Evolutionary conservation across 2,797 vertebrate genomes (phyloP), one percentile per base, ranked within the genome.

Genomic region (Heliangelus exortis): DNA sequence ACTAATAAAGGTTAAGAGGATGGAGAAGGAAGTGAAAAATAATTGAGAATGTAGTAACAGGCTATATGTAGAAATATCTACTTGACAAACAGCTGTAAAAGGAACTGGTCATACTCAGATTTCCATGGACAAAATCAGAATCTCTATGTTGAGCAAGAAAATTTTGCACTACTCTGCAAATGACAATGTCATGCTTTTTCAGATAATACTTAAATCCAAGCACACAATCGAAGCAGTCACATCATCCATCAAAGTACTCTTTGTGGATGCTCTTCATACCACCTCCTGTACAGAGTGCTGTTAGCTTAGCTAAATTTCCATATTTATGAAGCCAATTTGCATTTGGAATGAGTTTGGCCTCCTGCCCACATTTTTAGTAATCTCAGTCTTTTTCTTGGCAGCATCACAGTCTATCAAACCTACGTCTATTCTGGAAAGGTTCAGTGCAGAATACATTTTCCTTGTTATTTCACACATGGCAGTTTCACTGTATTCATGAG

Each of bases 241-340:
- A 76, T 66, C 19, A n/a, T 63, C 45, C 36, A 43, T 45, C 59
- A 80, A 74, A 58, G 22, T 4, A 41, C 11, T 10, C 4, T 50
- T 47, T 43, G 22, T 57, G 36, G 41, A 68, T 58, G 47, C 36
- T 67, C 16, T 68, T 87, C 50, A 22, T 51, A 47, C n/a, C 31
- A 19, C 23, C 67, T 26, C 33, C n/a, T n/a, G 17, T 77, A 84
- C 26, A 43, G 48, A 55, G 7, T 31, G 29, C 41, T 69, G 48
- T 76, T 80, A 84, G 79, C 74, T 90, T 87, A 65, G 63, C 14
- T 92, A 33, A 67, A 76, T 89, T 95, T 94, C 45, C 41, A 20
- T 73, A 50, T 89, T 84, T 87, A 54, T 63, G 29, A 92, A 87
- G 48, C 23, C 33, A 89, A 34, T 39, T 10, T 63, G 25, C 57